These are phyloP conservation scores for Isurus oxyrinchus DNA, from an alignment of 2,113 vertebrate genomes.

Conservation along the genomic window DNA sequence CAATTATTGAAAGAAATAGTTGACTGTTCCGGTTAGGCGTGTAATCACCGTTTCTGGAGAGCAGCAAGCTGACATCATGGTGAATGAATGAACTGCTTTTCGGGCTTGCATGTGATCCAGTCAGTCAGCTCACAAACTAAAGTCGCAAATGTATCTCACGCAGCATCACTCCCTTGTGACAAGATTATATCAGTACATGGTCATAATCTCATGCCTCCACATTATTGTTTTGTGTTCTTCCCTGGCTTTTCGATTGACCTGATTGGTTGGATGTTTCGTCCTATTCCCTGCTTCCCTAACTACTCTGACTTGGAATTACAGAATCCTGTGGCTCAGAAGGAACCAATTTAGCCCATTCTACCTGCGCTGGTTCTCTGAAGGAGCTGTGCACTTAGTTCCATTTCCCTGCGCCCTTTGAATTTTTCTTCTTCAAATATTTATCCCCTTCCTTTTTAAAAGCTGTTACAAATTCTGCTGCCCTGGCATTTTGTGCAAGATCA, in stretches of 20 bases:
- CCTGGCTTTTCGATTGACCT: neutral
- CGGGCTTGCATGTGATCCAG: neutral
- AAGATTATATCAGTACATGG: neutral
- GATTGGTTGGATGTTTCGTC: neutral
- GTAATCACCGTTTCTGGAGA: slow-evolving; percentile 27
- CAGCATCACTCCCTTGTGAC: neutral
- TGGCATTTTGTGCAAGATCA: neutral
- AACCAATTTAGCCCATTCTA: neutral
- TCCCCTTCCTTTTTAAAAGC: slow-evolving; percentile 13
- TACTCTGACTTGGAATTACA: slow-evolving; percentile 1
- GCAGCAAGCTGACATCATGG: neutral
- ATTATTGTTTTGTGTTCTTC: neutral
- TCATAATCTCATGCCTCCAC: neutral
- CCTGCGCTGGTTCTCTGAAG: neutral
- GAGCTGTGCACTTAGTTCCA: neutral
- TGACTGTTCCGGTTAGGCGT: slow-evolving; percentile 8
- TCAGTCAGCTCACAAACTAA: neutral
- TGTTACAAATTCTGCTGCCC: slow-evolving; percentile 11
- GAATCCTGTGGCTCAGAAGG: neutral
- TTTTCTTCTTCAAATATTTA: slow-evolving; percentile 20
- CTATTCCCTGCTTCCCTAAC: neutral
- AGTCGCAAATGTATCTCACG: neutral
- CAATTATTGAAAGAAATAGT: slow-evolving; percentile 23
- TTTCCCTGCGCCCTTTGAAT: neutral
- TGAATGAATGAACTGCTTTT: neutral